Conservation (phyloP, 2,888 invertebrate genomes). For the Scaptomyza flava region DNA sequence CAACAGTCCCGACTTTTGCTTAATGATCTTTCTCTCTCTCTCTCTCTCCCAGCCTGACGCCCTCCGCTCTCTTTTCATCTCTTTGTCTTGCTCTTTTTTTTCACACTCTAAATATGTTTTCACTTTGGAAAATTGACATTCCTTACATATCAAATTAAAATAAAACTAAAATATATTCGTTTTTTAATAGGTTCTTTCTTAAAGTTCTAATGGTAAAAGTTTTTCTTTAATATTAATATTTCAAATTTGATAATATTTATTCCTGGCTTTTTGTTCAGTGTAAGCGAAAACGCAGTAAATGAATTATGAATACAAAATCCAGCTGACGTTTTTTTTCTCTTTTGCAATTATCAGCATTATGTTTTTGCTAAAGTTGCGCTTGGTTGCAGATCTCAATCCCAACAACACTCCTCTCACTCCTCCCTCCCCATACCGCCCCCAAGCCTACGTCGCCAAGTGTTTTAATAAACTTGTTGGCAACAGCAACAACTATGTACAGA, state of each 20-base stretch:
- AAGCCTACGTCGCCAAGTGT: slow-evolving; percentile 25
- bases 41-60: not conserved
- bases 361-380: slow-evolving; percentile 69
- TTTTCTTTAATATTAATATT: too few species aligned
- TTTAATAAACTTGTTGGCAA: slow-evolving; percentile 77
- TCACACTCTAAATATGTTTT: not conserved
- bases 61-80: not conserved
- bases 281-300: slow-evolving; percentile 33
- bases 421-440: not conserved
- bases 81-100: not conserved
- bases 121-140: slow-evolving; percentile 18
- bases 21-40: slow-evolving; percentile 61
- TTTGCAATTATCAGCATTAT: slow-evolving; percentile 77
- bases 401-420: not conserved
- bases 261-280: slow-evolving; percentile 35
- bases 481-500: slow-evolving; percentile 32
- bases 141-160: too few species aligned
- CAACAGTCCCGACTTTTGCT: slow-evolving; percentile 78
- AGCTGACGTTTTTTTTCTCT: slow-evolving; percentile 61
- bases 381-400: slow-evolving; percentile 9
- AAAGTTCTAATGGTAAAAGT: too few species aligned
- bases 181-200: too few species aligned
- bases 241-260: too few species aligned
- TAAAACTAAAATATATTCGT: too few species aligned
- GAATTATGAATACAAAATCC: slow-evolving; percentile 70